Percentiles rank a stretch among this genome's conserved stretches.
Evolutionary conservation across 1,140 invertebrate species (phyloP).

Genomic region (Lethrus apterus): DNA sequence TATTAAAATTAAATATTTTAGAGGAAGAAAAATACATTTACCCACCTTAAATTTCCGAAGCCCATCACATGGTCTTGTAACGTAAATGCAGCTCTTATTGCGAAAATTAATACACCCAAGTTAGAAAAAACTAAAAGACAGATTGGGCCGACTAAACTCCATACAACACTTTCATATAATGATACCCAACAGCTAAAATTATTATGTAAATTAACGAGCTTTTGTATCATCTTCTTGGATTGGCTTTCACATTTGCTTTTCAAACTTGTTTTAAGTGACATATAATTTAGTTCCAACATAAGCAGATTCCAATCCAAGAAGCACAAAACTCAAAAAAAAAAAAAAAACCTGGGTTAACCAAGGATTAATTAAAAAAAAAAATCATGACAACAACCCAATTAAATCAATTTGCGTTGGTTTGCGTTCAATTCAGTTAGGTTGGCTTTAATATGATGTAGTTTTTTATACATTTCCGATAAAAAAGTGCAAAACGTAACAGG

Average conservation of each 20-base stretch:
- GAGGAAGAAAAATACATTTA: background rate
- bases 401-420: no score
- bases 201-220: background rate
- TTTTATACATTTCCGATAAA: no score
- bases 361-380: no score
- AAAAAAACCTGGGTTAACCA: no score
- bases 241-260: no score
- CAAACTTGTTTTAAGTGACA: no score
- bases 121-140: constrained; percentile 69
- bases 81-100: constrained; percentile 82
- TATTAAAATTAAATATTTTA: background rate
- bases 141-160: constrained; percentile 84
- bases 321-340: background rate
- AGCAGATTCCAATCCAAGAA: background rate
- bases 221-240: no score
- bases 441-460: no score
- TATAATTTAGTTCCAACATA: no score
- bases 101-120: constrained; percentile 73
- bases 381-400: no score
- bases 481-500: no score
- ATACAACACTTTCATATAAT: constrained; percentile 83
- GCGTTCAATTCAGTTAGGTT: no score
- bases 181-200: constrained; percentile 85
- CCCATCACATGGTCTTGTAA: constrained; percentile 84
- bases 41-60: constrained; percentile 76